A percentile compares a stretch with the other conserved stretches of the same genome.
Conservation (phyloP, 1,140 invertebrate genomes). For the Zaprionus davidi region DNA sequence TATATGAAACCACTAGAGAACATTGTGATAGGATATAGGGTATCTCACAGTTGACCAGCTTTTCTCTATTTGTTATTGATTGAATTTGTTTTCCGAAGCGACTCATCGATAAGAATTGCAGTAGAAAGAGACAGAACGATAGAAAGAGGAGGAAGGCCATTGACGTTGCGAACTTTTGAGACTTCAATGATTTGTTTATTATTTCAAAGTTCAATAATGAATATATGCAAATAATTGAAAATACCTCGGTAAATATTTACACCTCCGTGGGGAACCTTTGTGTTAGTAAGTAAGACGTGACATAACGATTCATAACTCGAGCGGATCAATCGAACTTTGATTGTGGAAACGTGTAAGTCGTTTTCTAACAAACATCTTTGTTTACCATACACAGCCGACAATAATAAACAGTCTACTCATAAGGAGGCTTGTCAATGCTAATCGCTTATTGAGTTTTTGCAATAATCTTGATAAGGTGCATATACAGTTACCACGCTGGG, state of each 20-base stretch:
- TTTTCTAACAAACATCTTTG: not conserved
- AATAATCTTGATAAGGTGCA: not conserved
- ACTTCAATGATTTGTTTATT: conserved; percentile 6
- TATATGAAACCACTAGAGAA: too few species aligned
- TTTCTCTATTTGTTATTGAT: not conserved
- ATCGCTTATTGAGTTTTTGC: not conserved
- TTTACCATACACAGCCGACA: not conserved
- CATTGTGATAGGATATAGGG: not conserved
- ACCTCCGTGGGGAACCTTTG: not conserved
- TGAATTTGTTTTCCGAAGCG: conserved; percentile 24
- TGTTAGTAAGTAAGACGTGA: not conserved
- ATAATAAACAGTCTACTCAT: not conserved
- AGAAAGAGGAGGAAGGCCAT: conserved; percentile 10
- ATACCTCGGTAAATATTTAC: conserved; percentile 1
- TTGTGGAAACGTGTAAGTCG: conserved; percentile 1
- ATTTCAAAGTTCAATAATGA: conserved; percentile 8
- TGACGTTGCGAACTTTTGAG: conserved; percentile 20
- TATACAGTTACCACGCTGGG: not conserved
- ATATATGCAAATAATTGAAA: not conserved
- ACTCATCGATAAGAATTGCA: conserved; percentile 7
- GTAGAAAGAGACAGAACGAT: not conserved
- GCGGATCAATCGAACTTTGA: conserved; percentile 1
- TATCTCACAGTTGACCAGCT: not conserved
- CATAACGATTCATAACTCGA: not conserved
- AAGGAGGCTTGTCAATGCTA: not conserved